Evolutionary conservation across 1,140 invertebrate species (phyloP).

Genomic region (Drosophila trapezifrons): DNA sequence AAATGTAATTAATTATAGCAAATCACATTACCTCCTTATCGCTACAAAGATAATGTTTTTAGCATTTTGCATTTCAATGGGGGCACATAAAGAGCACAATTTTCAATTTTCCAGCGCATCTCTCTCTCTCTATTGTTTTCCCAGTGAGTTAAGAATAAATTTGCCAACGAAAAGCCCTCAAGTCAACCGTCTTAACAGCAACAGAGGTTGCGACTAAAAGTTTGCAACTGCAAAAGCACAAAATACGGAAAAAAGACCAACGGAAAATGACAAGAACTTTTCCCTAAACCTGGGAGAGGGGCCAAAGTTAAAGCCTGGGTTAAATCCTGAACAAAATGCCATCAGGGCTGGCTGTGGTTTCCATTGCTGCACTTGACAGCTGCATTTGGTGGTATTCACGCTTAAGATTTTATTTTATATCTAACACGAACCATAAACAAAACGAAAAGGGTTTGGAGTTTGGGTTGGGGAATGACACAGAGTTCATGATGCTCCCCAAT

Average conservation of each 20-base stretch:
- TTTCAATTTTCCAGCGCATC: not conserved
- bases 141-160: not conserved
- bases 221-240: slow-evolving; percentile 1
- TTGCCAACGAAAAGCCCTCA: slow-evolving; percentile 13
- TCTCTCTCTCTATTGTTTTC: not conserved
- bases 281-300: not conserved
- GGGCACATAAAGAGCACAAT: not conserved
- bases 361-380: slow-evolving; percentile 15
- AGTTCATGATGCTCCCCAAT: not conserved
- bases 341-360: slow-evolving; percentile 17
- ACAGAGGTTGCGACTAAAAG: slow-evolving; percentile 1
- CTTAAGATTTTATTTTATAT: not conserved
- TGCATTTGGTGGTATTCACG: slow-evolving; percentile 10
- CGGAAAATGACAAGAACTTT: not conserved
- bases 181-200: slow-evolving; percentile 9
- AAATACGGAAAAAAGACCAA: no score
- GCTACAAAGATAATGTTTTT: not conserved
- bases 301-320: slow-evolving; percentile 1
- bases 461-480: no score
- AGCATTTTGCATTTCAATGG: not conserved
- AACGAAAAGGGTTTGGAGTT: not conserved
- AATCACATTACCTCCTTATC: not conserved
- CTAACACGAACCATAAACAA: not conserved
- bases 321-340: slow-evolving; percentile 9
- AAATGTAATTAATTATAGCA: not conserved